Evolutionary conservation across 2,888 invertebrate species (phyloP).

Genomic region (Pristionchus mayeri): DNA sequence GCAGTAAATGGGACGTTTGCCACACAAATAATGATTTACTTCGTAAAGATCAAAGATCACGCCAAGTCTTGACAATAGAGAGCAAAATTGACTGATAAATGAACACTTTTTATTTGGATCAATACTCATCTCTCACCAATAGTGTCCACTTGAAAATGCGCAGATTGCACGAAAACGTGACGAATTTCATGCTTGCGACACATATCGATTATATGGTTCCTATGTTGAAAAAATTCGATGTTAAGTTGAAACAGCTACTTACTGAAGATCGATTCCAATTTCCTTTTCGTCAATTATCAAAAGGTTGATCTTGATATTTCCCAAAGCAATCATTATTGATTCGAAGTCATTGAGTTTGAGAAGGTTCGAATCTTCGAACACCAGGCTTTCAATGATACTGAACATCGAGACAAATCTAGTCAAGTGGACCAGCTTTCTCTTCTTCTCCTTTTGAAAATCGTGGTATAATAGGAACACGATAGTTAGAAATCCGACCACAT

Average conservation of each 20-base stretch:
- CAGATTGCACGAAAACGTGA: neutral
- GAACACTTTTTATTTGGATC: neutral
- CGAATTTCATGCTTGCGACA: neutral
- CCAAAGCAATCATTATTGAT: too few species aligned
- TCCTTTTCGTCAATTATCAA: too few species aligned
- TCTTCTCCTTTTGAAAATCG: too few species aligned
- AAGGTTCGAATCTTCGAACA: too few species aligned
- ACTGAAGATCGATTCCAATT: too few species aligned
- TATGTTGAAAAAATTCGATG: neutral
- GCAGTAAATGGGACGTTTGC: neutral
- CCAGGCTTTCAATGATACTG: too few species aligned
- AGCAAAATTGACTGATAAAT: neutral
- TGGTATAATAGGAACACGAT: too few species aligned
- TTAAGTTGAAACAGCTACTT: too few species aligned
- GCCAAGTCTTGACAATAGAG: neutral
- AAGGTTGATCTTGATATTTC: neutral
- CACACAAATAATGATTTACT: neutral
- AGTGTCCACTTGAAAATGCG: neutral
- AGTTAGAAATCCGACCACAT: too few species aligned
- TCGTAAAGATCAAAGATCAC: neutral
- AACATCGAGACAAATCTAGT: too few species aligned
- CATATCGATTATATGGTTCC: neutral
- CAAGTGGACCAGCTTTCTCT: too few species aligned
- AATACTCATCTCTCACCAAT: neutral
- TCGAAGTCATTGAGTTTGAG: too few species aligned